phyloP scores from a whole-genome alignment of 2,113 vertebrate genomes.

The Monopterus albus region DNA sequence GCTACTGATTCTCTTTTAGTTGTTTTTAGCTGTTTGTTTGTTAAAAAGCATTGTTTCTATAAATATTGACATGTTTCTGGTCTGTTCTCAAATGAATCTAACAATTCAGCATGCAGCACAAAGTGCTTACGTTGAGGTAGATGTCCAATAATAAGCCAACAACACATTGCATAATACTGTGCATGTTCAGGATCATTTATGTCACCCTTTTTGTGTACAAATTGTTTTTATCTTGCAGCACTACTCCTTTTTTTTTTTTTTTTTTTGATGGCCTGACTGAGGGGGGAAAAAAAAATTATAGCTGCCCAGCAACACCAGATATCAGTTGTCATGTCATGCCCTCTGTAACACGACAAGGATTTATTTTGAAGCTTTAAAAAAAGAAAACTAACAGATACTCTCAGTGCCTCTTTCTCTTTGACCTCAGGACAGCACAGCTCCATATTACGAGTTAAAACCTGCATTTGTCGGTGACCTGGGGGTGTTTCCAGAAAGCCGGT shows the following conservation, averaged over 20 bases:
- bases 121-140: background rate
- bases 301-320: slow-evolving; percentile 15
- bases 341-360: background rate
- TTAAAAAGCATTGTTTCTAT: background rate
- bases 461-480: background rate
- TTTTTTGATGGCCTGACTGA: background rate
- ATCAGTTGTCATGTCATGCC: slow-evolving; percentile 4
- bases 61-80: background rate
- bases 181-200: background rate
- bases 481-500: no score
- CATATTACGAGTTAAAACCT: background rate
- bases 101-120: background rate
- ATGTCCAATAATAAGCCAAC: background rate
- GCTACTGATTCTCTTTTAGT: slow-evolving; percentile 15
- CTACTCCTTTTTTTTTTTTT: slow-evolving; percentile 1
- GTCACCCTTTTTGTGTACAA: background rate
- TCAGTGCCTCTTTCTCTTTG: slow-evolving; percentile 42
- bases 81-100: background rate
- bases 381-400: background rate
- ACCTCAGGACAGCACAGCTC: slow-evolving; percentile 40
- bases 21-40: no score
- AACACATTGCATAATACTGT: background rate
- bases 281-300: background rate
- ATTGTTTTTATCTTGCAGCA: background rate
- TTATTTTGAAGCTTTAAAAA: slow-evolving; percentile 7